Evolutionary conservation across 2,888 invertebrate species (phyloP), one percentile per base, ranked within the genome.

Genomic region (Eumerus sabulonum): DNA sequence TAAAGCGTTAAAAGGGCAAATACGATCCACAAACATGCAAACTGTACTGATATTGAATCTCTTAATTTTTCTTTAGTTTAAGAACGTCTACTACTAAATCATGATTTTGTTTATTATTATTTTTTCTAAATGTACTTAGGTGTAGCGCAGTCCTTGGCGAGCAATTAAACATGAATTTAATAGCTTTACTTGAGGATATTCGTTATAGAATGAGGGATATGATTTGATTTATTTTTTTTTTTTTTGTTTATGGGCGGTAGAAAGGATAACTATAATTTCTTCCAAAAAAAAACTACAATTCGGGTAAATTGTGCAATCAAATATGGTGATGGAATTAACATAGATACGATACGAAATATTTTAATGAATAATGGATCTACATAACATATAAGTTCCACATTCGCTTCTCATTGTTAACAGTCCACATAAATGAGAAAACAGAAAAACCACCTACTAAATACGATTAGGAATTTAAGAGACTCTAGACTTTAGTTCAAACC

Each of bases 291-390:
- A 63, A 74, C 64, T 70, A 68, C 64, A 66, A 74, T 79, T 94
- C 93, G 94, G 94, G 94, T 93, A 93, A 92, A 92, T 93, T 93
- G 94, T 94, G 94, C 94, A 94, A 94, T 94, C 93, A 91, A 92
- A 79, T 92, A 93, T 93, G 92, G 91, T 91, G 93, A 87, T 87
- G 87, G 87, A 79, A 79, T 47, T 62, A 35, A 62, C 62, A 50
- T 62, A 27, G 27, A 50, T 11, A 64, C 50, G 56, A n/a, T 11
- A 50, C 45, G 51, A 50, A 56, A 47, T 35, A n/a, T 47, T 47
- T 36, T 36, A 40, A 7, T 7, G 14, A 19, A 27, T 48, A 13
- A n/a, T 35, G 36, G n/a, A 40, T 5, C n/a, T 70, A 40, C 11
- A 36, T 11, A 50, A 40, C 11, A 36, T 11, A 50, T 77, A 67